phyloP scores from a whole-genome alignment of 1,140 invertebrate species.

The Nymphalis io region DNA sequence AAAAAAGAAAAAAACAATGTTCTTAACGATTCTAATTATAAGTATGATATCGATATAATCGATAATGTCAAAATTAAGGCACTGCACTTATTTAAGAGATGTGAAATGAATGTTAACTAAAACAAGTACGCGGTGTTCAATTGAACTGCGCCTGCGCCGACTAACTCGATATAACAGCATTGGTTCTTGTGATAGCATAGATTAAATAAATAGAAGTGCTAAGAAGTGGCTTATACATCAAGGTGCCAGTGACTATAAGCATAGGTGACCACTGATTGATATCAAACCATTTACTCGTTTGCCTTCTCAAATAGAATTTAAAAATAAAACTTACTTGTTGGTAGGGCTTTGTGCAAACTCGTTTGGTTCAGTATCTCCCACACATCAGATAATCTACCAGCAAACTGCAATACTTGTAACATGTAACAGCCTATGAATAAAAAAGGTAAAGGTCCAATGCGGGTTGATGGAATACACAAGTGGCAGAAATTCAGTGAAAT shows the following conservation, averaged over 20 bases:
- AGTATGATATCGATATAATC: background rate
- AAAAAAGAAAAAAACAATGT: background rate
- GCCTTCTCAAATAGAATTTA: no score
- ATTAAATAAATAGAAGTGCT: background rate
- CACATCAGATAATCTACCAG: no score
- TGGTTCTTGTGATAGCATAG: slow-evolving; percentile 3
- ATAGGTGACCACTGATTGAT: no score
- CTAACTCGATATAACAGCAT: slow-evolving; percentile 17
- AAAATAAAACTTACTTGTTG: no score
- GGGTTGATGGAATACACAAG: no score
- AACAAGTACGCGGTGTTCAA: slow-evolving; percentile 11
- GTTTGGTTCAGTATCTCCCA: no score
- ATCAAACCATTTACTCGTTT: no score
- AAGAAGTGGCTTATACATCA: background rate
- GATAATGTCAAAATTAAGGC: background rate
- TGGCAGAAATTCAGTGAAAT: no score
- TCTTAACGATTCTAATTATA: background rate
- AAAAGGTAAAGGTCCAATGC: no score
- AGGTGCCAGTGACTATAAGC: background rate
- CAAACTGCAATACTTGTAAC: no score
- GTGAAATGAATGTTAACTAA: background rate
- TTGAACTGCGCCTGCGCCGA: slow-evolving; percentile 8
- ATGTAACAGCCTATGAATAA: no score
- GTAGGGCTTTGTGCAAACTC: no score
- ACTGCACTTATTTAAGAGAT: background rate